Evolutionary conservation across 2,797 vertebrate species (phyloP), one percentile per base, ranked within the genome.

Genomic region (Gymnoscopelus braueri): DNA sequence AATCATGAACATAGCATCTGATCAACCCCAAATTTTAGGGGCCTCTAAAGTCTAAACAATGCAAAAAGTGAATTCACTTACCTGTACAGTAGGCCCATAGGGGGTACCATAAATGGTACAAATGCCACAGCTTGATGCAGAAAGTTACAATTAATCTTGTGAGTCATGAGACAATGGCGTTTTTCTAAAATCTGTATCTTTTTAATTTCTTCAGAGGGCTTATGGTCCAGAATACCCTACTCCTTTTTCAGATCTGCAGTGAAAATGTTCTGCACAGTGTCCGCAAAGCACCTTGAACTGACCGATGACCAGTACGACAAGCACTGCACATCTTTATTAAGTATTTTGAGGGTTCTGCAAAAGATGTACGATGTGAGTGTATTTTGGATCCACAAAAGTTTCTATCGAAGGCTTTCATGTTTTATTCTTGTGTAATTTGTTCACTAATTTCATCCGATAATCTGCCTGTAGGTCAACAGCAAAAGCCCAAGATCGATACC

Each of bases 191-290:
- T 63, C 62, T 59, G 13, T 50, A 15, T 51, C 1, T 23, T 58
- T 19, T 39, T 63, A 50, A 14, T 81, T 80, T 78, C 35, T 71
- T 56, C 69, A 94, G 93, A 75, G 70, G 74, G 76, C 50, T 76
- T 92, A 9, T 94, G 89, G 91, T 88, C 78, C 44, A 89, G 83
- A 72, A 82, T 92, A 47, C 84, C 89, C 47, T 69, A 60, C 32
- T 0, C 11, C 4, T 87, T 86, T 78, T 92, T 90, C 78, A 61
- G 81, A 64, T 0, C 75, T 24, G 53, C 92, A 52, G 89, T 94
- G 52, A n/a, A 19, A 70, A 44, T 78, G 0, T 91, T 89, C 69
- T 83, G 63, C 60, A 62, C 32, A 0, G 66, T 56, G 58, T 82
- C 76, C 9, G 8, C 35, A 52, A 0, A 47, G 19, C 60, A 14